Conservation (phyloP, 2,113 vertebrate species). For the Pygoscelis adeliae region DNA sequence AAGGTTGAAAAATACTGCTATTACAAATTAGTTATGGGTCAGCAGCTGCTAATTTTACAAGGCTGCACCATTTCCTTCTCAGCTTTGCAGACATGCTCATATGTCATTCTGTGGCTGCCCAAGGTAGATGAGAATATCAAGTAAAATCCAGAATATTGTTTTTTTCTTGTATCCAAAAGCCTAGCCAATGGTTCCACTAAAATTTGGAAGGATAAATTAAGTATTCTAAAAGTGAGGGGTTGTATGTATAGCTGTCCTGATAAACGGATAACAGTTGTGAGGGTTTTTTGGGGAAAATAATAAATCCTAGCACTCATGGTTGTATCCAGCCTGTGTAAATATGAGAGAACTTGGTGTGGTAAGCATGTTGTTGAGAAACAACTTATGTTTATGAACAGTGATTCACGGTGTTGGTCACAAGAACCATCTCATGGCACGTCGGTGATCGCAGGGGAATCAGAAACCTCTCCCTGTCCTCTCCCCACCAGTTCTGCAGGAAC, state of each 20-base stretch:
- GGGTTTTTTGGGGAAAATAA: neutral
- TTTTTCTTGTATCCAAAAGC: neutral
- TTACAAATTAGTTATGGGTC: slow-evolving; percentile 25
- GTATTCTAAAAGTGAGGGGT: neutral
- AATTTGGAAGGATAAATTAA: neutral
- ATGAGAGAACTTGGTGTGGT: neutral
- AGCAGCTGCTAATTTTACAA: slow-evolving; percentile 43
- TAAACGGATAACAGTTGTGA: neutral
- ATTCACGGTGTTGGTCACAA: neutral
- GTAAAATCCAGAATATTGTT: neutral
- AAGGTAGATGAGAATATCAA: neutral
- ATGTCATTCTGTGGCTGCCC: neutral
- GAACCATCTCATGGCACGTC: neutral
- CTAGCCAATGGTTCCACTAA: neutral
- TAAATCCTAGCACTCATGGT: neutral
- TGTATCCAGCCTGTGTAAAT: neutral
- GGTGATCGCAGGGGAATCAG: neutral
- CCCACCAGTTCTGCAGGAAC: neutral
- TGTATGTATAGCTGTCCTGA: neutral
- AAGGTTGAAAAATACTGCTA: slow-evolving; percentile 21
- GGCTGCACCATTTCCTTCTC: neutral
- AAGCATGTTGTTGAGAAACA: neutral
- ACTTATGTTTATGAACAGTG: neutral
- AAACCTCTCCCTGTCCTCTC: neutral
- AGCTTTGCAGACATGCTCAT: neutral